Conservation (phyloP, 1,140 invertebrate genomes). For the Achatina immaculata region DNA sequence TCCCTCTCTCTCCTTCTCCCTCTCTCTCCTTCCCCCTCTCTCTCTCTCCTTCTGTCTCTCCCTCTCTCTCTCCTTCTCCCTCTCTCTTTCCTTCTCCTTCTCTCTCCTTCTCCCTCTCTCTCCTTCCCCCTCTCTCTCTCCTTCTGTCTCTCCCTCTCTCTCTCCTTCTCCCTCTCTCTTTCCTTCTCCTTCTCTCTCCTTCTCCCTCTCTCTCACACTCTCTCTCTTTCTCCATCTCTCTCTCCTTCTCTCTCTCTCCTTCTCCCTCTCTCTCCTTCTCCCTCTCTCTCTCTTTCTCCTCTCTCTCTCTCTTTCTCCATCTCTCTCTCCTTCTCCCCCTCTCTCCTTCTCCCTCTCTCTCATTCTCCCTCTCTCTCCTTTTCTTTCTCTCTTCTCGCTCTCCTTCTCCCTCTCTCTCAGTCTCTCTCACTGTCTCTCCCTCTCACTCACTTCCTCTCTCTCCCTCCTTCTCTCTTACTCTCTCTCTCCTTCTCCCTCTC, state of each 20-base stretch:
- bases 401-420: no score
- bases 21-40: background rate
- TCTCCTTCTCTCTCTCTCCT: background rate
- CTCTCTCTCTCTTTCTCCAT: background rate
- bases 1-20: no score
- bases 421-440: background rate
- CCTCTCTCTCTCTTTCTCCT: background rate
- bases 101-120: background rate
- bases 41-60: background rate
- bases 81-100: background rate
- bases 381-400: background rate
- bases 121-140: background rate
- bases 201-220: background rate
- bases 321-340: background rate
- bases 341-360: background rate
- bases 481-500: background rate
- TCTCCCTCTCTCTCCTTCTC: background rate
- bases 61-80: background rate
- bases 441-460: background rate
- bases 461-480: background rate
- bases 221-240: background rate
- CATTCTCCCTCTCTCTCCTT: background rate
- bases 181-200: no score
- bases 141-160: background rate
- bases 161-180: background rate